phyloP scores from a whole-genome alignment of 2,888 invertebrate species.

The Phengaris arion region DNA sequence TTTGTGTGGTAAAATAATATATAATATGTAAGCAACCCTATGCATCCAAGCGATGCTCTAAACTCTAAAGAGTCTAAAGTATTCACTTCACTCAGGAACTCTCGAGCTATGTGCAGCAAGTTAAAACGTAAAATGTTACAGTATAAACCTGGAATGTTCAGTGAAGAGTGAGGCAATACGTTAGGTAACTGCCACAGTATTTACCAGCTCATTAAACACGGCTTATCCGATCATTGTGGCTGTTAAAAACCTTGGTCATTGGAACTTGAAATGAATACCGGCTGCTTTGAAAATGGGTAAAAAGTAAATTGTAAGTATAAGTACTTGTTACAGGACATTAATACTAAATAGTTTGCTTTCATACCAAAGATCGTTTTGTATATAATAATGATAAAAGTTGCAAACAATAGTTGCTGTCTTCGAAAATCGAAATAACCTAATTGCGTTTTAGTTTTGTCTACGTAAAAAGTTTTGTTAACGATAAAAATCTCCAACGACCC shows the following conservation, averaged over 20 bases:
- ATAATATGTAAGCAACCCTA: constrained; percentile 11
- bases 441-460: neutral
- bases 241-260: neutral
- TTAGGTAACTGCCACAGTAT: constrained; percentile 14
- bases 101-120: constrained; percentile 28
- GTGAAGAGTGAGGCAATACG: constrained; percentile 26
- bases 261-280: neutral
- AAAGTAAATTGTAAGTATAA: no score
- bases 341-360: no score
- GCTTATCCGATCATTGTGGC: constrained; percentile 4
- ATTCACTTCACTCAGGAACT: constrained; percentile 29
- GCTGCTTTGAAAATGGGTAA: neutral
- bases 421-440: neutral
- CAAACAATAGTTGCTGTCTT: neutral
- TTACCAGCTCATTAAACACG: constrained; percentile 26
- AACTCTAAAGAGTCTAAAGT: constrained; percentile 24
- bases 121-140: constrained; percentile 30
- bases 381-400: neutral
- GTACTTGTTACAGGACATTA: neutral
- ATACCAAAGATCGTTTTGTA: no score
- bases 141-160: constrained; percentile 27
- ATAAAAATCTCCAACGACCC: neutral
- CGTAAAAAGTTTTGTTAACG: neutral
- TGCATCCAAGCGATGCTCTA: constrained; percentile 18
- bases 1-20: neutral